Evolutionary conservation across 2,888 invertebrate species (phyloP).

Genomic region (Ditylenchus weischeri): DNA sequence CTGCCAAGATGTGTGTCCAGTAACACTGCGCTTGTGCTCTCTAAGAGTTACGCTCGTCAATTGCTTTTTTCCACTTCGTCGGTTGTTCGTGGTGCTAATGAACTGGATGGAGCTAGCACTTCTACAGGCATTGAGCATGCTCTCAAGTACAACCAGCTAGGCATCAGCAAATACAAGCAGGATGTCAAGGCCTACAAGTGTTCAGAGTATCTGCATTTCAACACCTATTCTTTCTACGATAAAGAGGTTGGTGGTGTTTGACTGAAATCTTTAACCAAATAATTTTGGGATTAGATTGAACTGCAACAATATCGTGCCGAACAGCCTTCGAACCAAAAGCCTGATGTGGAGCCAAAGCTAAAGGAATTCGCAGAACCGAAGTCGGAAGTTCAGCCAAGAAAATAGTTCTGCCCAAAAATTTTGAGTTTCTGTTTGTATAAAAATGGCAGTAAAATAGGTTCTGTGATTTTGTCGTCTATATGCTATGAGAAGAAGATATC

Average conservation of each 20-base stretch:
- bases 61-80: too few species aligned
- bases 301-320: slow-evolving; percentile 48
- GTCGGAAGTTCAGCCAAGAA: background rate
- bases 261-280: background rate
- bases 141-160: slow-evolving; percentile 41
- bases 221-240: slow-evolving; percentile 53
- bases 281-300: slow-evolving; percentile 34
- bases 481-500: background rate
- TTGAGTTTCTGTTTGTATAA: too few species aligned
- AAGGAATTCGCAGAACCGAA: slow-evolving; percentile 9
- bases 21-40: too few species aligned
- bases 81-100: background rate
- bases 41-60: too few species aligned
- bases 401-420: too few species aligned
- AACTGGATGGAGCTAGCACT: slow-evolving; percentile 22
- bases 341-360: slow-evolving; percentile 48
- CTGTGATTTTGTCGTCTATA: background rate
- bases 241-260: slow-evolving; percentile 35
- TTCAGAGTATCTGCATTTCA: slow-evolving; percentile 52
- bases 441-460: background rate
- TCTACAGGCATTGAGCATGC: slow-evolving; percentile 54
- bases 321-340: slow-evolving; percentile 51
- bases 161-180: slow-evolving; percentile 32
- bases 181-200: slow-evolving; percentile 50
- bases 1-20: too few species aligned